These are phyloP conservation scores for Rhodinocichla rosea DNA, from an alignment of 2,113 vertebrate species.

Conservation along the genomic window DNA sequence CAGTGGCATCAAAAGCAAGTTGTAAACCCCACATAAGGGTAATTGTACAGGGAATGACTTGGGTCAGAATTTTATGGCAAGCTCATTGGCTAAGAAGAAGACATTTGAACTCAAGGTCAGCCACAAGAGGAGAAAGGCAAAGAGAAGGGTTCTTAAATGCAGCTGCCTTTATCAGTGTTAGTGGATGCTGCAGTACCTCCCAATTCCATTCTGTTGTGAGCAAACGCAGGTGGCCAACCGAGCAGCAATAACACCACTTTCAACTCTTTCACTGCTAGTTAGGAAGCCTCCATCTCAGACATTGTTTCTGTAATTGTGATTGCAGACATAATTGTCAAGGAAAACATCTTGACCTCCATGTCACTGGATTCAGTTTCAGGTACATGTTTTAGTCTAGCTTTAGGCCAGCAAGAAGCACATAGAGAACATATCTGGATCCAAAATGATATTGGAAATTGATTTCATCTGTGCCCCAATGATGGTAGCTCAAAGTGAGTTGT, in stretches of 20 bases:
- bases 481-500: neutral
- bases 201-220: neutral
- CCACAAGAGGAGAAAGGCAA: neutral
- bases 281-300: neutral
- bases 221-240: accelerated
- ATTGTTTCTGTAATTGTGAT: neutral
- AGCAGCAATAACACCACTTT: neutral
- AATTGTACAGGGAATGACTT: neutral
- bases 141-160: neutral
- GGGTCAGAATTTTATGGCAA: neutral
- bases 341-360: neutral
- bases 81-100: neutral
- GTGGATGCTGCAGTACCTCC: neutral
- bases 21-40: neutral
- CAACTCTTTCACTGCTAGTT: neutral
- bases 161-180: neutral
- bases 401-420: neutral
- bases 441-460: neutral
- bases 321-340: neutral
- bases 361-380: neutral
- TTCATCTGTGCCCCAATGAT: neutral
- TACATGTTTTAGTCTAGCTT: neutral
- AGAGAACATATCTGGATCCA: neutral
- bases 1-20: neutral
- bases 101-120: neutral